These are phyloP conservation scores for Actinemys pallida DNA, from an alignment of 2,113 vertebrate species.

Conservation along the genomic window DNA sequence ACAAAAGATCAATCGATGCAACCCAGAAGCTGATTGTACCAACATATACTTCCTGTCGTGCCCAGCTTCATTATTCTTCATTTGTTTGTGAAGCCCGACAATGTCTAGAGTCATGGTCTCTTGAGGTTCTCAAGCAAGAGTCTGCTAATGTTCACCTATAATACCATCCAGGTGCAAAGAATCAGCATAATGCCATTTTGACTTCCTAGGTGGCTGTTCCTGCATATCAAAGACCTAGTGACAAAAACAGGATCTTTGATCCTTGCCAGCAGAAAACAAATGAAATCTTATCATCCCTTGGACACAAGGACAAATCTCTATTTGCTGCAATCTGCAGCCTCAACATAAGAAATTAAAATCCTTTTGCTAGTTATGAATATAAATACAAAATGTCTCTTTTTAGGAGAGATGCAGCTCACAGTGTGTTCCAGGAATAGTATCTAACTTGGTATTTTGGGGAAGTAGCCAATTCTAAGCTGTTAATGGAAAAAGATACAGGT, in stretches of 20 bases:
- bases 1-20: not conserved
- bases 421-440: constrained; percentile 8
- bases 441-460: constrained; percentile 17
- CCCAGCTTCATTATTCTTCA: not conserved
- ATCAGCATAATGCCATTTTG: not conserved
- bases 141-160: constrained; percentile 4
- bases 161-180: constrained; percentile 31
- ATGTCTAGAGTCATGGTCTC: not conserved
- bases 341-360: constrained; percentile 38
- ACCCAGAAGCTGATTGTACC: not conserved
- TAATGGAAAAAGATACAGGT: not conserved
- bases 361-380: constrained; percentile 11
- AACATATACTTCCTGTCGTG: not conserved
- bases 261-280: constrained; percentile 55
- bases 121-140: not conserved
- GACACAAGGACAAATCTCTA: constrained; percentile 33
- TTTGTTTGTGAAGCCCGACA: not conserved
- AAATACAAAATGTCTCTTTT: not conserved
- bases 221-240: constrained; percentile 44
- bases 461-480: not conserved
- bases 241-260: constrained; percentile 36
- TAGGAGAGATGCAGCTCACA: not conserved
- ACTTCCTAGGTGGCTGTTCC: not conserved
- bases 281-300: constrained; percentile 37
- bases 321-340: constrained; percentile 8